Percentiles rank a stretch among this genome's conserved stretches.
These are phyloP conservation scores for Carlito syrichta DNA, from an alignment of 2,113 vertebrate species.

Conservation along the genomic window DNA sequence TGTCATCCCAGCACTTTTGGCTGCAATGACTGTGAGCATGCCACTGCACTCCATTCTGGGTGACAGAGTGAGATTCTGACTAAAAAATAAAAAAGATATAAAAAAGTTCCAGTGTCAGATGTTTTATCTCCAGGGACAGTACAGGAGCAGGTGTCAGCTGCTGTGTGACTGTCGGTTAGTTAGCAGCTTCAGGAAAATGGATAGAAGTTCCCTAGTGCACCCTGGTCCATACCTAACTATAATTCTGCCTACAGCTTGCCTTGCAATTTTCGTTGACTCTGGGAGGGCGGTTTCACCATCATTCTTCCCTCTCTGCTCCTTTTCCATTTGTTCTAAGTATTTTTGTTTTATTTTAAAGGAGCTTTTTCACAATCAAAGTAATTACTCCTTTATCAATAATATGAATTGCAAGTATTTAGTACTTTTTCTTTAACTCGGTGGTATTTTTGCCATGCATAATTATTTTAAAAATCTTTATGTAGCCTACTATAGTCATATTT, in stretches of 20 bases:
- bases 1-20: too few species aligned
- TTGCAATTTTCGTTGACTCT: not conserved
- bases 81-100: too few species aligned
- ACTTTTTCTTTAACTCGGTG: not conserved
- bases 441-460: not conserved
- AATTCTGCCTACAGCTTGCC: not conserved
- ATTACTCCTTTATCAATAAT: constrained; percentile 6
- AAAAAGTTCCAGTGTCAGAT: not conserved
- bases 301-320: not conserved
- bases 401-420: not conserved
- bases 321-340: not conserved
- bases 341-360: not conserved
- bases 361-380: not conserved
- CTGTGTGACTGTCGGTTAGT: not conserved
- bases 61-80: too few species aligned
- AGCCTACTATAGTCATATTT: not conserved
- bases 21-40: too few species aligned
- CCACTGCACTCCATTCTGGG: too few species aligned
- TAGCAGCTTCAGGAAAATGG: not conserved
- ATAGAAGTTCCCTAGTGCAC: not conserved
- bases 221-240: not conserved
- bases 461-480: not conserved
- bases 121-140: not conserved
- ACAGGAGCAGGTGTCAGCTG: not conserved
- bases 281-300: not conserved